A percentile compares a stretch with the other conserved stretches of the same genome.
Conservation (phyloP, 2,797 vertebrate species). For the Chanos chanos region DNA sequence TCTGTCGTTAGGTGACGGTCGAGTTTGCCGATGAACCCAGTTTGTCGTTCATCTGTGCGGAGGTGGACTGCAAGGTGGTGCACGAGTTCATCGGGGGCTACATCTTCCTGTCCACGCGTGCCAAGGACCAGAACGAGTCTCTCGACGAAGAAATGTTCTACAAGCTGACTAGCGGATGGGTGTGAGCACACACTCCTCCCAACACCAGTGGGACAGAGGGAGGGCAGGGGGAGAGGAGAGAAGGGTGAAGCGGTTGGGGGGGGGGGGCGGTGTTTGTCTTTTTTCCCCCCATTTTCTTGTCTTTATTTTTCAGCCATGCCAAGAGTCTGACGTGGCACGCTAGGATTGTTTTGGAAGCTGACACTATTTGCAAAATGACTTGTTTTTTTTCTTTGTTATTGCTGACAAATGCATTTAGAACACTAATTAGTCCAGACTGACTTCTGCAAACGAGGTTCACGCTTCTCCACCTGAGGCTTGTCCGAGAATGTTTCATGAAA, state of each 20-base stretch:
- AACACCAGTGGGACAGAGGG: conserved; percentile 11
- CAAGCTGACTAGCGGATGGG: conserved; percentile 98
- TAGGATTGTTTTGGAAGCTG: conserved; percentile 39
- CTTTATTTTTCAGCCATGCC: conserved; percentile 48
- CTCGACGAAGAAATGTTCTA: conserved; percentile 99
- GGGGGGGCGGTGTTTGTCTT: conserved; percentile 42
- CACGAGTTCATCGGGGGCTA: conserved; percentile 98
- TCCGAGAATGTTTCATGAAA: not conserved
- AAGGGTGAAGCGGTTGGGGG: conserved; percentile 40
- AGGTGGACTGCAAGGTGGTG: conserved; percentile 98
- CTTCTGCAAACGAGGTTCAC: conserved; percentile 8
- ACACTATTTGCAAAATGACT: conserved; percentile 28
- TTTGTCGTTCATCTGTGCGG: conserved; percentile 90
- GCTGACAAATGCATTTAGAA: conserved; percentile 49
- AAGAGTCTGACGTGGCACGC: conserved; percentile 45
- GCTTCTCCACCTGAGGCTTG: not conserved
- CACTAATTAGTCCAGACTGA: conserved; percentile 54
- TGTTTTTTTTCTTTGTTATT: conserved; percentile 43
- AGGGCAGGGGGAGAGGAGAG: conserved; percentile 41
- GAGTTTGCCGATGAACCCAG: conserved; percentile 95
- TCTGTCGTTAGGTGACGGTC: conserved; percentile 82
- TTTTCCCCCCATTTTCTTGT: conserved; percentile 36
- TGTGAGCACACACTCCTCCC: conserved; percentile 69
- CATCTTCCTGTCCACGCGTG: conserved; percentile 95
- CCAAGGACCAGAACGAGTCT: conserved; percentile 98